Evolutionary conservation across 2,113 vertebrate genomes (phyloP).

Genomic region (Coryphaenoides rupestris): DNA sequence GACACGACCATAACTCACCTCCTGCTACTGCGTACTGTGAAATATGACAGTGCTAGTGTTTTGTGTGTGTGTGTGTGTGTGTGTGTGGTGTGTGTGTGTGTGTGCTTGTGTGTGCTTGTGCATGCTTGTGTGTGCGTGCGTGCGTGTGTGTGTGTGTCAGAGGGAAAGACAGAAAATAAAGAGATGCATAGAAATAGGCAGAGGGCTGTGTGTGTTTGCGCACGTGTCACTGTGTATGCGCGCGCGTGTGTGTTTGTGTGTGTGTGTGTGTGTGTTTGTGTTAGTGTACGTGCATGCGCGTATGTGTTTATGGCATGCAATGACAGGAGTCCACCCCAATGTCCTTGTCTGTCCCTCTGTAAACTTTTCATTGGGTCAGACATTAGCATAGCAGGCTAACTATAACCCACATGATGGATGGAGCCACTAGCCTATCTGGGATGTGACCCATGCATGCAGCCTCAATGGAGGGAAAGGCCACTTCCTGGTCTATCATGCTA

Average conservation of each 20-base stretch:
- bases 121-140: too few species aligned
- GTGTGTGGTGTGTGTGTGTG: constrained; percentile 16
- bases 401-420: constrained; percentile 75
- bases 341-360: constrained; percentile 74
- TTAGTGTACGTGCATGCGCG: constrained; percentile 20
- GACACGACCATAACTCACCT: constrained; percentile 76
- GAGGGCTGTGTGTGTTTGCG: neutral
- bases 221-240: neutral
- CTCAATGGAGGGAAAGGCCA: constrained; percentile 70
- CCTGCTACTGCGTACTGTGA: constrained; percentile 66
- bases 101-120: too few species aligned
- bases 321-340: constrained; percentile 65
- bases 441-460: constrained; percentile 69
- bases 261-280: neutral
- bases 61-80: constrained; percentile 26
- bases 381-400: constrained; percentile 72
- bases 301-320: constrained; percentile 52
- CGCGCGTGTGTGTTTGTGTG: too few species aligned
- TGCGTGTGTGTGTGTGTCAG: neutral
- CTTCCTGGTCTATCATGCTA: constrained; percentile 71
- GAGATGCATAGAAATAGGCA: neutral
- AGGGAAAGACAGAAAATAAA: neutral
- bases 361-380: constrained; percentile 73
- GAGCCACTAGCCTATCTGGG: constrained; percentile 69
- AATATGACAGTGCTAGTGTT: constrained; percentile 68